These are phyloP conservation scores for Thera britannica DNA, from an alignment of 2,888 invertebrate genomes.

Conservation along the genomic window DNA sequence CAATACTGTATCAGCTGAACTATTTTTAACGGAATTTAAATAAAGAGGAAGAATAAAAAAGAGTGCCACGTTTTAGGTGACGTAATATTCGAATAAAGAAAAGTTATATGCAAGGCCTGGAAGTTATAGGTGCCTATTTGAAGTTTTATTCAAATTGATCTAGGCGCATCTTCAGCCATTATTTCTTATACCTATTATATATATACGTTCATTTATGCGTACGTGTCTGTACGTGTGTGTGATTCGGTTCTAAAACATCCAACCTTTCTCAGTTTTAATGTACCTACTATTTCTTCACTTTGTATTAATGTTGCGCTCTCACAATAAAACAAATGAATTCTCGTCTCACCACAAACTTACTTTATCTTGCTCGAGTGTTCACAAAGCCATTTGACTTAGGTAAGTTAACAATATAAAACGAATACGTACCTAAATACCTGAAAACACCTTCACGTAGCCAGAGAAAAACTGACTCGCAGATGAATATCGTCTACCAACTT, in stretches of 20 bases:
- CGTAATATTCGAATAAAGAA: too few relatives aligned
- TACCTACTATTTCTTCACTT: neutral
- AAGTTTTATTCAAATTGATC: too few relatives aligned
- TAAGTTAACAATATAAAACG: conserved; percentile 52
- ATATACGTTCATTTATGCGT: too few relatives aligned
- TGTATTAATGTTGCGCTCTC: conserved; percentile 13
- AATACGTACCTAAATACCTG: conserved; percentile 50
- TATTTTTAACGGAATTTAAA: too few relatives aligned
- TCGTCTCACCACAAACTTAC: conserved; percentile 22
- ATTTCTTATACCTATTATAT: too few relatives aligned
- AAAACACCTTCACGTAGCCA: conserved; percentile 50
- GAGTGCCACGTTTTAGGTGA: too few relatives aligned
- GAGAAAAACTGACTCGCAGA: conserved; percentile 54
- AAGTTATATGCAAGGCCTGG: too few relatives aligned
- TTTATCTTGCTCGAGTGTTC: conserved; percentile 30
- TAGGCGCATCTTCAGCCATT: too few relatives aligned
- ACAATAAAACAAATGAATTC: conserved; percentile 19
- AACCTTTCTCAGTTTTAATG: conserved; percentile 1
- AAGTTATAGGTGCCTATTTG: too few relatives aligned
- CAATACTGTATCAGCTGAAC: too few relatives aligned
- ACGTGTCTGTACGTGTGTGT: too few relatives aligned
- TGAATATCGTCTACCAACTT: conserved; percentile 42
- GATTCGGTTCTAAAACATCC: neutral
- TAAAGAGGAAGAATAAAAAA: too few relatives aligned
- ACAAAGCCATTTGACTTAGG: conserved; percentile 41